Evolutionary conservation across 2,113 vertebrate species (phyloP).

Genomic region (Cynopterus brachyotis): DNA sequence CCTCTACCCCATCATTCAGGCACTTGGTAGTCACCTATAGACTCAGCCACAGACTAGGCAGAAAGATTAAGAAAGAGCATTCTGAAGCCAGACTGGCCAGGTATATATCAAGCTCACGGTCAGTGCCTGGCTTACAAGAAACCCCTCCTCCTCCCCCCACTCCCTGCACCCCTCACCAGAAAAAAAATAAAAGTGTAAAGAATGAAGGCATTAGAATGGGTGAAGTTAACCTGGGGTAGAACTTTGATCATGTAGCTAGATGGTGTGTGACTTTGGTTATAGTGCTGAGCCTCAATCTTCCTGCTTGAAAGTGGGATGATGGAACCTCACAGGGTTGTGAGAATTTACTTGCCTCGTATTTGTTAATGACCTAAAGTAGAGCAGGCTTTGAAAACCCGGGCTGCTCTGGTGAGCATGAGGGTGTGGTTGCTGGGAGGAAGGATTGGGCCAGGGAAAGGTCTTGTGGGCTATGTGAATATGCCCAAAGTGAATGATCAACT

Average conservation of each 20-base stretch:
- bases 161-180: background rate
- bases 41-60: background rate
- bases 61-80: background rate
- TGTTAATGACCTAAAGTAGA: background rate
- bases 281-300: background rate
- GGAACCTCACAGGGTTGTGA: background rate
- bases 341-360: background rate
- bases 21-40: background rate
- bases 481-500: background rate
- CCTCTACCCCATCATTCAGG: background rate
- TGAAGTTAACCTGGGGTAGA: background rate
- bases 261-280: background rate
- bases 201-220: background rate
- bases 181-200: background rate
- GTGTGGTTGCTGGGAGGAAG: background rate
- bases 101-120: background rate
- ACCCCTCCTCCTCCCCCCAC: background rate
- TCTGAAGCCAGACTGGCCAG: background rate
- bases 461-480: background rate
- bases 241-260: background rate
- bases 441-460: background rate
- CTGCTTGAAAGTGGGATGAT: background rate
- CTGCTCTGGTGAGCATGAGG: background rate
- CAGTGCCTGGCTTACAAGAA: background rate
- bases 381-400: background rate